These are phyloP conservation scores for Crotalus horridus DNA, from an alignment of 2,113 vertebrate genomes.

Conservation along the genomic window DNA sequence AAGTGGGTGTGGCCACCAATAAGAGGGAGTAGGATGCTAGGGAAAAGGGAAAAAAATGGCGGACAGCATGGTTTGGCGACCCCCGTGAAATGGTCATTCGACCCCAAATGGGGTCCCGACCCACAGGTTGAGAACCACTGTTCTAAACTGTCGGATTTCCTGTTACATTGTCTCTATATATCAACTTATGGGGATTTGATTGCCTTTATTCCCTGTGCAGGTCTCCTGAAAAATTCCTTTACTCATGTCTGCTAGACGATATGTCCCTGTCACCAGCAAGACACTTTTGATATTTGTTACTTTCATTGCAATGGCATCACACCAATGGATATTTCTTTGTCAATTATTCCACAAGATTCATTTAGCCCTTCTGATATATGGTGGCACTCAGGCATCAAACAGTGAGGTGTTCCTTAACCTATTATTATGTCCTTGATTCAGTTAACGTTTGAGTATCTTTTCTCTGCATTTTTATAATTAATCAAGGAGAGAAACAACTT, in stretches of 20 bases:
- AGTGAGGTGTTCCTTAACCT: neutral
- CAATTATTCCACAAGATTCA: neutral
- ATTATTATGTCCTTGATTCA: neutral
- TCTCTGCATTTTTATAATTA: neutral
- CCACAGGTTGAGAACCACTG: too few species aligned
- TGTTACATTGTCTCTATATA: slow-evolving; percentile 3
- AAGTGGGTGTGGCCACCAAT: too few species aligned
- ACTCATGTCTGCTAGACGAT: neutral
- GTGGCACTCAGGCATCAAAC: neutral
- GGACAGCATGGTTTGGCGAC: too few species aligned
- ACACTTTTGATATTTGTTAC: neutral
- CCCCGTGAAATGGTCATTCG: too few species aligned
- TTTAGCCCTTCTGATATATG: neutral
- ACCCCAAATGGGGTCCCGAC: too few species aligned
- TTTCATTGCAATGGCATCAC: neutral
- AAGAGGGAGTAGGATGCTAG: too few species aligned
- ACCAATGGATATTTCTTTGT: neutral
- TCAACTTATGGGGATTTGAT: slow-evolving; percentile 20
- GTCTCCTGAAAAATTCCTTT: slow-evolving; percentile 19
- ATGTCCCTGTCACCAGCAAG: slow-evolving; percentile 11
- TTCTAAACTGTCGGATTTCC: slow-evolving; percentile 8
- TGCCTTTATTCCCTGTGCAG: neutral
- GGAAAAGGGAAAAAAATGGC: too few species aligned
- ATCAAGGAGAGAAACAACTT: neutral
- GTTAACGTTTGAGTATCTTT: neutral